Conservation (phyloP, 2,113 vertebrate species). For the Clarias macrocephalus region DNA sequence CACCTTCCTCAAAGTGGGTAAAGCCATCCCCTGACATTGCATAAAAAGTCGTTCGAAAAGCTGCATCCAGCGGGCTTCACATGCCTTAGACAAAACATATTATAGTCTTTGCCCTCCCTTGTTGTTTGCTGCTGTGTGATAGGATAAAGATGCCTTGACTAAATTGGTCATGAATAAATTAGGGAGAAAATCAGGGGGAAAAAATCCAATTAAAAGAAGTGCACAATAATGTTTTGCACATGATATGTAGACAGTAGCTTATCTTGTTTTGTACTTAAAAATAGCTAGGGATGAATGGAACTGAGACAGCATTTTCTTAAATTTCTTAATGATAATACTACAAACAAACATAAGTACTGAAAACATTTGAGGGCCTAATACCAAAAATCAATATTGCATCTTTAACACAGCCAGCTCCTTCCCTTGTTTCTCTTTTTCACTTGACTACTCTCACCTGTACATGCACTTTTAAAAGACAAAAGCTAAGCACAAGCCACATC, state of each 20-base stretch:
- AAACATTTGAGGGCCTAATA: neutral
- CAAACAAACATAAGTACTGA: neutral
- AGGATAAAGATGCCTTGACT: neutral
- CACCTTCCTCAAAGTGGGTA: neutral
- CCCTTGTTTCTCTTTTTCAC: slow-evolving; percentile 22
- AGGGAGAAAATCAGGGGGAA: neutral
- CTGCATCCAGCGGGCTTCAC: neutral
- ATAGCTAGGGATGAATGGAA: neutral
- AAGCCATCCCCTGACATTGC: neutral
- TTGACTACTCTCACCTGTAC: slow-evolving; percentile 57
- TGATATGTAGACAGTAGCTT: neutral
- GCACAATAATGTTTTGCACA: neutral
- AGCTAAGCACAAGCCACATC: slow-evolving; percentile 58
- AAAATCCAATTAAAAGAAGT: neutral
- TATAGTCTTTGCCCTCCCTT: neutral
- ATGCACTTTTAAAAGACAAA: slow-evolving; percentile 63
- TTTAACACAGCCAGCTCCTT: neutral
- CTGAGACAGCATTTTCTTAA: neutral
- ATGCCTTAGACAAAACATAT: neutral
- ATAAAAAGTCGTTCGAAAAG: neutral
- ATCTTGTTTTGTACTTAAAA: neutral
- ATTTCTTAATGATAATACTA: neutral
- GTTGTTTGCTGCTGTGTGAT: neutral
- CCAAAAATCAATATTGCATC: neutral
- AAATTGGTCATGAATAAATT: neutral